A percentile compares a stretch with the other conserved stretches of the same genome.
Conservation (phyloP, 2,888 invertebrate genomes). For the Clostera curtula region DNA sequence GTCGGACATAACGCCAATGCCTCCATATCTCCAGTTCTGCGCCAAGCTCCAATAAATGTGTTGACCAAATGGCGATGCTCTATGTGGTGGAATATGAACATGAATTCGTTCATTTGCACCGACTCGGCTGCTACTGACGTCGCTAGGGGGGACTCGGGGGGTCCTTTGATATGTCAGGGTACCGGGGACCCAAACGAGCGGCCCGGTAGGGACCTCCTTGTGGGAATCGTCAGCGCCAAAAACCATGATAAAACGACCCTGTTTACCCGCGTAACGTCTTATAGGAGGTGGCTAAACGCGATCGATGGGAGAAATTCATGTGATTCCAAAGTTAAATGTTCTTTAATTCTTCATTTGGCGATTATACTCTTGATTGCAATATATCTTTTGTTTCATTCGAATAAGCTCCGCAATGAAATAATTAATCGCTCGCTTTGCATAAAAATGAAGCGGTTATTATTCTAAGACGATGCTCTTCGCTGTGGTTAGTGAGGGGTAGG, state of each 20-base stretch:
- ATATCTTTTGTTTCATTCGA: slow-evolving; percentile 34
- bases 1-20: slow-evolving; percentile 11
- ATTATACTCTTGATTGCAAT: slow-evolving; percentile 34
- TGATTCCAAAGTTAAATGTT: too few species aligned
- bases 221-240: slow-evolving; percentile 52
- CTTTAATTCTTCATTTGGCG: slow-evolving; percentile 9
- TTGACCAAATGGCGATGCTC: slow-evolving; percentile 33
- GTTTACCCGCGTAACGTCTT: slow-evolving; percentile 28
- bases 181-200: slow-evolving; percentile 29
- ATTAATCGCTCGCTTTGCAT: slow-evolving; percentile 25
- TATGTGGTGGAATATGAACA: slow-evolving; percentile 42
- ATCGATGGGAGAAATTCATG: slow-evolving; percentile 8
- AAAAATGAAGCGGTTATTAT: slow-evolving; percentile 24
- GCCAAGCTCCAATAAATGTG: slow-evolving; percentile 30
- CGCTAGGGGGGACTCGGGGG: slow-evolving; percentile 48
- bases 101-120: slow-evolving; percentile 19
- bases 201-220: slow-evolving; percentile 27
- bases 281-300: slow-evolving; percentile 34
- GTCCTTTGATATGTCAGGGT: slow-evolving; percentile 40
- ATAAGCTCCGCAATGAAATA: slow-evolving; percentile 6
- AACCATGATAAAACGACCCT: slow-evolving; percentile 43
- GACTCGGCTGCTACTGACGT: slow-evolving; percentile 12
- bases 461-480: slow-evolving; percentile 18
- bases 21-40: slow-evolving; percentile 24
- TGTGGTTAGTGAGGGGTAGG: slow-evolving; percentile 7